Conservation (phyloP, 2,797 vertebrate genomes). For the Cichlasoma orientale region DNA sequence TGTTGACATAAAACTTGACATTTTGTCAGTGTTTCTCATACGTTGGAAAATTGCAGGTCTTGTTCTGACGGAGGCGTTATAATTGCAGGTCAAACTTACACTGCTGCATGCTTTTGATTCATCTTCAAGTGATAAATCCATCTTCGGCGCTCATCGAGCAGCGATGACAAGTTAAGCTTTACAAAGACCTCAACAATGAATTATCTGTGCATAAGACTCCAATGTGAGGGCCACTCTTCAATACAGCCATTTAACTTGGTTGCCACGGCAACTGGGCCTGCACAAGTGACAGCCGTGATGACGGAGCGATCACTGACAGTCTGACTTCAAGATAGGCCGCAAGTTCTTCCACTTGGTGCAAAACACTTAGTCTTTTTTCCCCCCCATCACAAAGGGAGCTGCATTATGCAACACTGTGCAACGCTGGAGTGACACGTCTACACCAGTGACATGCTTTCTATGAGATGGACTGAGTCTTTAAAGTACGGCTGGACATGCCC, state of each 20-base stretch:
- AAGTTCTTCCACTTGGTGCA: slow-evolving; percentile 44
- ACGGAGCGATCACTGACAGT: slow-evolving; percentile 41
- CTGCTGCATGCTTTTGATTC: background rate
- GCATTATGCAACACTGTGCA: slow-evolving; percentile 62
- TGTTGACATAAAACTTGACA: background rate
- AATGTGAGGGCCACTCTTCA: slow-evolving; percentile 13
- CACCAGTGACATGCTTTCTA: slow-evolving; percentile 15
- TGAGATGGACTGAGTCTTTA: slow-evolving; percentile 29
- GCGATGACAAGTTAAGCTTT: background rate
- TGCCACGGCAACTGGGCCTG: slow-evolving; percentile 40
- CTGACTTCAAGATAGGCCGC: slow-evolving; percentile 47
- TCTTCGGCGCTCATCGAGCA: background rate
- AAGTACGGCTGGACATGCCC: slow-evolving; percentile 11
- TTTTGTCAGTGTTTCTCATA: background rate
- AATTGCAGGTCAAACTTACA: background rate
- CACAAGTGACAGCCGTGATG: slow-evolving; percentile 33
- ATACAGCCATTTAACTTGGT: slow-evolving; percentile 48
- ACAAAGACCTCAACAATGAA: slow-evolving; percentile 37
- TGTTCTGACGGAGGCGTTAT: background rate
- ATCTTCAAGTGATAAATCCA: background rate
- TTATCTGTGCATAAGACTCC: slow-evolving; percentile 23
- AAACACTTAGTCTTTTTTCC: slow-evolving; percentile 39
- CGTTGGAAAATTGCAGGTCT: background rate
- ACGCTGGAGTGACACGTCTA: slow-evolving; percentile 16
- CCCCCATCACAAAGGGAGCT: slow-evolving; percentile 39